Evolutionary conservation across 2,888 invertebrate species (phyloP), one percentile per base, ranked within the genome.

Genomic region (Drosophila kanekoi): DNA sequence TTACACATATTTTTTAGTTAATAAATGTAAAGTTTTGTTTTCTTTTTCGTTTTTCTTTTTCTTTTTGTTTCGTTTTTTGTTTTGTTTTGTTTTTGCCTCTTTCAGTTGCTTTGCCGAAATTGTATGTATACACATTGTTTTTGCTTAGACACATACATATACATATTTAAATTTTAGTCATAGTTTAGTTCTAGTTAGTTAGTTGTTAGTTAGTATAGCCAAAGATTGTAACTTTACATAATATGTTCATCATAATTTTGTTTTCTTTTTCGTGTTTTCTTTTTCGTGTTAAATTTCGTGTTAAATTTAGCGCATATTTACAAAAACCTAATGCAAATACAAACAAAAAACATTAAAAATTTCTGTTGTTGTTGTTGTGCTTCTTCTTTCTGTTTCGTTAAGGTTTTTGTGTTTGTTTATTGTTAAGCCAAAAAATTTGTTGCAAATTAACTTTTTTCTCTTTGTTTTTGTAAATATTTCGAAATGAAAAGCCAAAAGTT

Each of bases 301-400:
- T 81, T 66, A 74, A 80, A 87, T 89, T 89, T 82, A 87, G 91
- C 82, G 89, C 89, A 91, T 92, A 92, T 92, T 91, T 92, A 92
- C 92, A 92, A 92, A 91, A 91, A 90, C 91, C 87, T 90, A 90
- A 16, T 5, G 89, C 85, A 89, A 91, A 88, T 88, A 88, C 79
- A 53, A 89, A 88, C 79, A 53, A 35, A 44, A 23, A 18, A 18
- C 18, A n/a, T n/a, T n/a, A n/a, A n/a, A n/a, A n/a, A n/a, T n/a
- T n/a, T n/a, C n/a, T n/a, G n/a, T n/a, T n/a, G n/a, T n/a, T n/a
- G n/a, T 71, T 63, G 37, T 59, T 37, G 8, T 64, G 6, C 14
- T 23, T 23, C 37, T 38, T 28, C 51, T 41, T 56, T 64, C 38
- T 44, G 20, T 57, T 53, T 62, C 49, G 54, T 51, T 49, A 41